Evolutionary conservation across 2,797 vertebrate species (phyloP).

Genomic region (Spinibarbus caldwelli): DNA sequence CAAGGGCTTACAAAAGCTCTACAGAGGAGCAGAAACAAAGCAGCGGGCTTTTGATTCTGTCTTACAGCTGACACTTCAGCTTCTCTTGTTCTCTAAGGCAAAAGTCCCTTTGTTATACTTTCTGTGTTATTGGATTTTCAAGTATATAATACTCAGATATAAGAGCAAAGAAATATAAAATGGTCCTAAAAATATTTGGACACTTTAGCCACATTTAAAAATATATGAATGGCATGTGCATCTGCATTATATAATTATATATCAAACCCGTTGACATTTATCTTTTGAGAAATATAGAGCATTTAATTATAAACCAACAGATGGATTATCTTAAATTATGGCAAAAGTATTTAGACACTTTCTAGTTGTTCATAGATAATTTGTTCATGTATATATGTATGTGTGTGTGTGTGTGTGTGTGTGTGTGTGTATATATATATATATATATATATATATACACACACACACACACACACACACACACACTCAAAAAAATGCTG

Average conservation of each 20-base stretch:
- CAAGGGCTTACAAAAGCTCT: conserved; percentile 53
- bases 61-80: conserved; percentile 47
- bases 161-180: conserved; percentile 1
- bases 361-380: background rate
- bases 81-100: conserved; percentile 51
- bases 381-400: too few species aligned
- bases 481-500: too few species aligned
- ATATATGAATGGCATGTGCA: background rate
- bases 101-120: conserved; percentile 55
- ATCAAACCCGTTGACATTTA: background rate
- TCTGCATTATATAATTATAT: too few species aligned
- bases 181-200: background rate
- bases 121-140: conserved; percentile 48
- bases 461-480: too few species aligned
- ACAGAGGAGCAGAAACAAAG: conserved; percentile 48
- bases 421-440: too few species aligned
- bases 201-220: background rate
- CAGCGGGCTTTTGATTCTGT: conserved; percentile 59
- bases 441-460: too few species aligned
- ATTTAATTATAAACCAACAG: background rate
- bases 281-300: background rate
- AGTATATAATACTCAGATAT: conserved; percentile 14
- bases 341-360: background rate
- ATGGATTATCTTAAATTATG: background rate
- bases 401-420: too few species aligned